Percentiles rank a stretch among this genome's conserved stretches.
Conservation (phyloP, 1,140 invertebrate species). For the Phthorimaea operculella region DNA sequence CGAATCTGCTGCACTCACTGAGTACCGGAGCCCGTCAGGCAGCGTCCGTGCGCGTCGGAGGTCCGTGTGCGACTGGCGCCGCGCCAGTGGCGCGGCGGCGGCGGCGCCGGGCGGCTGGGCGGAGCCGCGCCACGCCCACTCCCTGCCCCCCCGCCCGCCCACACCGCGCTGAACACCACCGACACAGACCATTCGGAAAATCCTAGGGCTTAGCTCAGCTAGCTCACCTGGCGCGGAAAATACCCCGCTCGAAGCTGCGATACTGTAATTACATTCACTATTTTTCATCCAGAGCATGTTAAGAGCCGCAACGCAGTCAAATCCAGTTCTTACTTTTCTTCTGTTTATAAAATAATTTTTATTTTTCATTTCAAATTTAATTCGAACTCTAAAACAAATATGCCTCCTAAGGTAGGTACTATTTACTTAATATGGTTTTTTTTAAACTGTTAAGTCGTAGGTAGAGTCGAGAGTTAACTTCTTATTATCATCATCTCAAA, state of each 20-base stretch:
- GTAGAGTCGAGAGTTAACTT: too few relatives aligned
- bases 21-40: background rate
- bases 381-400: too few relatives aligned
- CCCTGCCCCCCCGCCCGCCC: conserved; percentile 12
- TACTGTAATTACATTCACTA: too few relatives aligned
- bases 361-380: too few relatives aligned
- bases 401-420: too few relatives aligned
- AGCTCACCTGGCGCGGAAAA: background rate
- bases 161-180: background rate
- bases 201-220: background rate
- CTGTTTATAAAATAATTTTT: too few relatives aligned
- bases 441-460: too few relatives aligned
- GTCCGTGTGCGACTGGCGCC: conserved; percentile 26
- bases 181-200: background rate
- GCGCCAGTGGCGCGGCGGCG: conserved; percentile 23
- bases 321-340: too few relatives aligned
- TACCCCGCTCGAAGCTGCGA: background rate
- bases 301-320: too few relatives aligned
- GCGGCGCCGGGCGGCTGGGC: conserved; percentile 27
- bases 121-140: conserved; percentile 39
- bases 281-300: too few relatives aligned
- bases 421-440: too few relatives aligned
- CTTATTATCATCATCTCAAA: too few relatives aligned
- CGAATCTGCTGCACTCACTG: background rate
- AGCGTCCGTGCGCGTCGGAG: conserved; percentile 18